Evolutionary conservation across 2,113 vertebrate genomes (phyloP), one percentile per base, ranked within the genome.

Genomic region (Pionites leucogaster): DNA sequence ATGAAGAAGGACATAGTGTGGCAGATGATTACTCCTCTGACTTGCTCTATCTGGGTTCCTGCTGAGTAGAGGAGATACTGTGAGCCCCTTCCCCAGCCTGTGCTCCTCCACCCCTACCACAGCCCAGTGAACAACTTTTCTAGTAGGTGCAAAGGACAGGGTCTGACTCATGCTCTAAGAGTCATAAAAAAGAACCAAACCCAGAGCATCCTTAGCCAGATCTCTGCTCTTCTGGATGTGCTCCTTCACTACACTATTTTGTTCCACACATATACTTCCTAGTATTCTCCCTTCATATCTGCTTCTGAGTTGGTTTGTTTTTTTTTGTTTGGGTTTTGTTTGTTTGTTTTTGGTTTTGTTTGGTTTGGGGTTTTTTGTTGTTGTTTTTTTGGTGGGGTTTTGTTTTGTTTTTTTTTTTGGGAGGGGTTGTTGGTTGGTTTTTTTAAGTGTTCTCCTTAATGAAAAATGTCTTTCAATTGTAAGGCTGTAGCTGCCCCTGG

Each of bases 381-480:
- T n/a, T 57, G 12, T 6, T 57, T n/a, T n/a, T 57, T 57, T 33
- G 55, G 18, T 57, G 55, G 18, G 11, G 1, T 2, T 13, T 33
- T 55, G 31, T 31, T 31, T 24, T 47, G 1, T 5, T 5, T 10
- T 10, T 11, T 10, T 44, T 20, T 22, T 20, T 20, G 9, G 1
- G 7, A 11, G 17, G 7, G 11, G 3, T 14, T 17, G 13, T 62
- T 28, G 1, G 3, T 2, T 33, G 42, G 1, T 2, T n/a, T 47
- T 64, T 52, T 53, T 50, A 25, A 33, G 13, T 68, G 24, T 65
- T 92, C 2, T 1, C 9, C 52, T 71, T 80, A 39, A 65, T 65
- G 52, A 67, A 90, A 79, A 71, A 19, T 1, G 0, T 28, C 31
- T 74, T 81, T 53, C 13, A 42, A 4, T 63, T 68, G 3, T 59